Evolutionary conservation across 2,888 invertebrate genomes (phyloP).

Genomic region (Limnephilus marmoratus): DNA sequence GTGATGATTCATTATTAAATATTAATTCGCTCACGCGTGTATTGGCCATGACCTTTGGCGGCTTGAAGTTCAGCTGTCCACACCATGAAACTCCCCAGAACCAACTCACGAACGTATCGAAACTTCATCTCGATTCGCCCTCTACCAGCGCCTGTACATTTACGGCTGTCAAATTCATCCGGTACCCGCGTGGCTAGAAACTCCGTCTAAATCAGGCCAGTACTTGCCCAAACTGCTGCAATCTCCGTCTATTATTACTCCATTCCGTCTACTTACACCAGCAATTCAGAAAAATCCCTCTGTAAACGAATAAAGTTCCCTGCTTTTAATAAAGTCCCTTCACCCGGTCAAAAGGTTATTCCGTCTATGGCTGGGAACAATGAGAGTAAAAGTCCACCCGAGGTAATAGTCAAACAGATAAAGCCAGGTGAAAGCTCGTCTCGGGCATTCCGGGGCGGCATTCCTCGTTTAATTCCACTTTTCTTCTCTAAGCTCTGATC

Average conservation of each 20-base stretch:
- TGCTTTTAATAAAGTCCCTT: conserved; percentile 54
- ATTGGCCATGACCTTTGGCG: no score
- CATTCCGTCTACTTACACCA: conserved; percentile 11
- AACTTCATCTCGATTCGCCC: no score
- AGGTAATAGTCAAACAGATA: conserved; percentile 61
- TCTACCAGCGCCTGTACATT: no score
- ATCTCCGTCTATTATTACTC: conserved; percentile 20
- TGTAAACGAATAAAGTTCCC: conserved; percentile 50
- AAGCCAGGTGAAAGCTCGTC: conserved; percentile 51
- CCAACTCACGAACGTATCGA: no score
- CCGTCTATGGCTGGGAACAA: conserved; percentile 47
- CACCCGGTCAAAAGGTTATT: conserved; percentile 37
- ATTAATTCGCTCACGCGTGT: no score
- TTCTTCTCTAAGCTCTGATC: conserved; percentile 14
- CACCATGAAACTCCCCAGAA: no score
- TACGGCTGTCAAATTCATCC: no score
- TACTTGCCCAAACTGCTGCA: no score
- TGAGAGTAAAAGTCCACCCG: conserved; percentile 43
- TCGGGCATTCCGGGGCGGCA: not conserved
- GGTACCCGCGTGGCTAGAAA: no score
- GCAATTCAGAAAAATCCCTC: conserved; percentile 45
- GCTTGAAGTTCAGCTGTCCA: no score
- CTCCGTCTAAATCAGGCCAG: no score
- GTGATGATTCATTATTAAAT: no score
- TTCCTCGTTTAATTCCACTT: conserved; percentile 33